Evolutionary conservation across 2,797 vertebrate species (phyloP), one percentile per base, ranked within the genome.

Genomic region (Pampus argenteus): DNA sequence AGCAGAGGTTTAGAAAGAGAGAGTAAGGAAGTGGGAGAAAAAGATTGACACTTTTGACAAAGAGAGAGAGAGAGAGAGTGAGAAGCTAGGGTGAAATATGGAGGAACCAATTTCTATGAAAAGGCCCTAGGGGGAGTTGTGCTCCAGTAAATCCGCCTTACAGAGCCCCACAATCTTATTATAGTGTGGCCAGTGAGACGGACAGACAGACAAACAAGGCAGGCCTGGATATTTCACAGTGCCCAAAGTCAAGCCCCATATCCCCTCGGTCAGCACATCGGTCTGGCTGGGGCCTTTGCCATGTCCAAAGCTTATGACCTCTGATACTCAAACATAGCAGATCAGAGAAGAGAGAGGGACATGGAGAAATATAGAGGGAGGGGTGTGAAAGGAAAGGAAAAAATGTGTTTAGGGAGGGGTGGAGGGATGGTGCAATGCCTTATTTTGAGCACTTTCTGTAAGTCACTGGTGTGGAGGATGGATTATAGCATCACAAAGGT

Each of bases 121-220:
- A 91, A 91, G 89, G 89, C 93, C 94, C 94, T 94, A 93, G 92
- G 89, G 94, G 93, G 93, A 93, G 93, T 92, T 92, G 93, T 94
- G 93, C 94, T 94, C 93, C 91, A 95, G 90, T 93, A 94, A 94
- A 95, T 93, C 89, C 83, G 82, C 90, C 91, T 90, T 86, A 89
- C 91, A 91, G 91, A 91, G 87, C 79, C 79, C 86, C 77, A 84
- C 89, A 92, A 93, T 94, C 94, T 94, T 92, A 92, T 94, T 94
- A 95, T 88, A 93, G 92, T 86, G 89, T 92, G 88, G 90, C 90
- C 89, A 85, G 85, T 76, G 89, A 93, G 90, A 91, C 82, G 79
- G 90, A 91, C 90, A 75, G 90, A 92, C 89, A 85, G 89, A 85
- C 89, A 89, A 88, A 91, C 90, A 89, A 83, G 88, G 77, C 89